phyloP scores from a whole-genome alignment of 2,113 vertebrate species.

The Corythaixoides concolor region DNA sequence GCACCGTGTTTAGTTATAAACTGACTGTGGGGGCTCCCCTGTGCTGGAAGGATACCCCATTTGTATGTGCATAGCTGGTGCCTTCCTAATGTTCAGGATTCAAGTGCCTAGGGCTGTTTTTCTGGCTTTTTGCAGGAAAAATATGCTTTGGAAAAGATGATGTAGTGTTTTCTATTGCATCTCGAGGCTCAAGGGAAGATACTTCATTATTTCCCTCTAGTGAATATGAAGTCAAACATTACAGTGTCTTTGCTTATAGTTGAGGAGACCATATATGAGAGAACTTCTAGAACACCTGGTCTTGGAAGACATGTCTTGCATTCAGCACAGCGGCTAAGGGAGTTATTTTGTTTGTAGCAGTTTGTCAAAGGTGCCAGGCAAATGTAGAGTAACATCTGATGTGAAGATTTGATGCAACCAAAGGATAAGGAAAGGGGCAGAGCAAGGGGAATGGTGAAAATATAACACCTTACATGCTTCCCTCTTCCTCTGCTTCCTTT shows the following conservation, averaged over 20 bases:
- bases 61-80: neutral
- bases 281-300: neutral
- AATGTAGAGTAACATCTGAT: neutral
- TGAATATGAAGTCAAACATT: neutral
- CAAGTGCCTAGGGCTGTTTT: neutral
- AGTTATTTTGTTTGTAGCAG: neutral
- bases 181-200: accelerated
- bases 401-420: neutral
- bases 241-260: neutral
- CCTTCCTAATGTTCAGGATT: neutral
- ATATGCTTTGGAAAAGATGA: neutral
- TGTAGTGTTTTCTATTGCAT: neutral
- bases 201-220: neutral
- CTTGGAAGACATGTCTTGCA: accelerated
- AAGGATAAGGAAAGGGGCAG: neutral
- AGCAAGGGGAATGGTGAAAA: neutral
- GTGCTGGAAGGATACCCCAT: neutral
- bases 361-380: neutral
- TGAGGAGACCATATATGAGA: neutral
- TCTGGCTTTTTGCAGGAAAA: neutral
- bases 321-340: neutral
- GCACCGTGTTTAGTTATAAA: neutral
- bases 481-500: neutral
- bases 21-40: accelerated
- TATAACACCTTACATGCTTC: neutral